phyloP scores from a whole-genome alignment of 2,113 vertebrate species.

The Oreochromis aureus region DNA sequence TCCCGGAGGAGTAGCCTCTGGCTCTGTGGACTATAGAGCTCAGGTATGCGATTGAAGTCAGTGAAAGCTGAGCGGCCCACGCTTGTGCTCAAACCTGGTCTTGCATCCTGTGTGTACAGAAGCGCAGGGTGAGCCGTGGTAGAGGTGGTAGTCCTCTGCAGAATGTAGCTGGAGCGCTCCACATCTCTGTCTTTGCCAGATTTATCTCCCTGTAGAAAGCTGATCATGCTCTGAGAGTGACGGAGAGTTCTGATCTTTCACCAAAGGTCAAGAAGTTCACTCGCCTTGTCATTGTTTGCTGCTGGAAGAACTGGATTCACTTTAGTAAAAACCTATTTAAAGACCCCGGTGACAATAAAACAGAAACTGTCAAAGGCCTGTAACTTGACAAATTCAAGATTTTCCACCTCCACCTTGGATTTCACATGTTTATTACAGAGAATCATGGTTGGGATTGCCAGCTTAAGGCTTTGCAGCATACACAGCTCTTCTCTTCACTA shows the following conservation, averaged over 20 bases:
- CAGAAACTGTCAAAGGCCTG: neutral
- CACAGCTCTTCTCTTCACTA: neutral
- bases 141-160: slow-evolving; percentile 7
- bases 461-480: neutral
- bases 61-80: slow-evolving; percentile 43
- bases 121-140: slow-evolving; percentile 2
- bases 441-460: neutral
- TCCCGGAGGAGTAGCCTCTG: neutral
- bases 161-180: neutral
- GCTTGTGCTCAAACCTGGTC: neutral
- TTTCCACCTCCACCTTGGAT: slow-evolving; percentile 21
- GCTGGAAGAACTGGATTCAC: neutral
- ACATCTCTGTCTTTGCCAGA: slow-evolving; percentile 8
- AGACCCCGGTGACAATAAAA: neutral
- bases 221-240: neutral
- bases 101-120: slow-evolving; percentile 6
- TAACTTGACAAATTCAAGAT: neutral
- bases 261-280: neutral
- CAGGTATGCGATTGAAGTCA: slow-evolving; percentile 51
- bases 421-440: slow-evolving; percentile 29
- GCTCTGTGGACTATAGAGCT: slow-evolving; percentile 18
- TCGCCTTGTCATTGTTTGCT: neutral
- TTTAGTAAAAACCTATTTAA: neutral
- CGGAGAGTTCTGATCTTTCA: neutral
- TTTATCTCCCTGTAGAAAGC: neutral